Percentiles rank a stretch among this genome's conserved stretches.
These are phyloP conservation scores for Drosophila kambysellisi DNA, from an alignment of 2,888 invertebrate species.

Conservation along the genomic window DNA sequence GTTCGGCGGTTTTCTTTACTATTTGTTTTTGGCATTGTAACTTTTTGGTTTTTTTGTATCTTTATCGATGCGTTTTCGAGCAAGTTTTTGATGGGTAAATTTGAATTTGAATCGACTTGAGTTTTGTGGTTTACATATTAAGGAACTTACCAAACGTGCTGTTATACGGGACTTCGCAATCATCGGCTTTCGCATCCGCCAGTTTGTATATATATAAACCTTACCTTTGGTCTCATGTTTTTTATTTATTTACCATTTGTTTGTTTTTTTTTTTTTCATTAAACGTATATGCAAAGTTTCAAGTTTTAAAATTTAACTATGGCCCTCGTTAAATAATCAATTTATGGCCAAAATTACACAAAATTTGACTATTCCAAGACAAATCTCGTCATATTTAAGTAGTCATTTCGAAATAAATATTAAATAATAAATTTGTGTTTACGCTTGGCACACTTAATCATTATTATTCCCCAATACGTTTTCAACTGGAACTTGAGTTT, in stretches of 20 bases:
- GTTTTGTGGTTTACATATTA: slow-evolving; percentile 64
- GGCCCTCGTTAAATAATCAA: slow-evolving; percentile 19
- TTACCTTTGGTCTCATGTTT: slow-evolving; percentile 81
- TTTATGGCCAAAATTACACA: slow-evolving; percentile 32
- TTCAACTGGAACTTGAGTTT: slow-evolving; percentile 1
- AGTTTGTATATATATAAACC: slow-evolving; percentile 78
- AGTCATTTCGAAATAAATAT: background rate
- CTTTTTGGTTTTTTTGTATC: slow-evolving; percentile 21
- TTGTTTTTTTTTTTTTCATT: slow-evolving; percentile 27
- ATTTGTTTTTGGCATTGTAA: slow-evolving; percentile 46
- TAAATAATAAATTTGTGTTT: slow-evolving; percentile 6
- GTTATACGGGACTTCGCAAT: slow-evolving; percentile 80
- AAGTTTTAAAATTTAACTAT: slow-evolving; percentile 49
- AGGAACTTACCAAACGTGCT: slow-evolving; percentile 85
- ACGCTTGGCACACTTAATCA: slow-evolving; percentile 7
- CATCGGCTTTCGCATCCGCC: slow-evolving; percentile 80
- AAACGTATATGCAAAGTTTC: slow-evolving; percentile 41
- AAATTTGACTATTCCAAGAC: slow-evolving; percentile 3
- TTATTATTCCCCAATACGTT: slow-evolving; percentile 17
- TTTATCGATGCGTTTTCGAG: slow-evolving; percentile 67
- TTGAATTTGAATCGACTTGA: slow-evolving; percentile 55
- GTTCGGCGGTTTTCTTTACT: slow-evolving; percentile 51
- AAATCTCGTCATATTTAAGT: slow-evolving; percentile 6
- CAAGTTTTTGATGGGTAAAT: slow-evolving; percentile 58
- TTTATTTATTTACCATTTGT: slow-evolving; percentile 33